phyloP scores from a whole-genome alignment of 2,113 vertebrate genomes.

The Tonatia bakeri region DNA sequence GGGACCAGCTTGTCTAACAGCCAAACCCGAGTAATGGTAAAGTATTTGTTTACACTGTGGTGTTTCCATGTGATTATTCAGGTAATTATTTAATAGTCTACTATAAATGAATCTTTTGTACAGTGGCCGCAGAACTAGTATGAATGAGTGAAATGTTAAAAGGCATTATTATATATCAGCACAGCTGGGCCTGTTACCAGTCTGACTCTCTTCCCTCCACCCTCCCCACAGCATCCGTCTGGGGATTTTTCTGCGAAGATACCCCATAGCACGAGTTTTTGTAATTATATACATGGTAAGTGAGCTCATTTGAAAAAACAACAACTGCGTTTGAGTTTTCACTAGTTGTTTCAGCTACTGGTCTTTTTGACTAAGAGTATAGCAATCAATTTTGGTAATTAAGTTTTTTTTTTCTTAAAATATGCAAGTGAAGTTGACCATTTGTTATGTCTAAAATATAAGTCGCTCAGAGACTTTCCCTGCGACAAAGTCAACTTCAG shows the following conservation, averaged over 20 bases:
- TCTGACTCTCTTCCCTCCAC: constrained; percentile 3
- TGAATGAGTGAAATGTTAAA: not conserved
- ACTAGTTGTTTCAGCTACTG: not conserved
- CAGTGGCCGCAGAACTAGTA: not conserved
- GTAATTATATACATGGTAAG: constrained; percentile 98
- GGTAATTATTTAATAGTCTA: not conserved
- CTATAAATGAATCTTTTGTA: not conserved
- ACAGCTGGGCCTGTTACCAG: not conserved
- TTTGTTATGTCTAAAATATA: not conserved
- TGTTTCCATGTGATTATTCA: not conserved
- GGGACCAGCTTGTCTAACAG: not conserved
- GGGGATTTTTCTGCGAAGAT: constrained; percentile 96
- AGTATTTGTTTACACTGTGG: not conserved
- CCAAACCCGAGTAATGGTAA: not conserved
- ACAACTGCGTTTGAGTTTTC: not conserved
- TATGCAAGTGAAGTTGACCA: not conserved
- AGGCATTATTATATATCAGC: not conserved
- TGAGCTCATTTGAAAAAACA: constrained; percentile 33
- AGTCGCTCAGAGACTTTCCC: not conserved
- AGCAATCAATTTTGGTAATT: not conserved
- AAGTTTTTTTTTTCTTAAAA: not conserved
- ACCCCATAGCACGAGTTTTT: constrained; percentile 94
- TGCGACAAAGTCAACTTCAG: not conserved
- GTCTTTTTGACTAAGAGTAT: not conserved
- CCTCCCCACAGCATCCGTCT: constrained; percentile 88